A percentile compares a stretch with the other conserved stretches of the same genome.
Evolutionary conservation across 2,888 invertebrate species (phyloP).

Genomic region (Bhutanitis thaidina): DNA sequence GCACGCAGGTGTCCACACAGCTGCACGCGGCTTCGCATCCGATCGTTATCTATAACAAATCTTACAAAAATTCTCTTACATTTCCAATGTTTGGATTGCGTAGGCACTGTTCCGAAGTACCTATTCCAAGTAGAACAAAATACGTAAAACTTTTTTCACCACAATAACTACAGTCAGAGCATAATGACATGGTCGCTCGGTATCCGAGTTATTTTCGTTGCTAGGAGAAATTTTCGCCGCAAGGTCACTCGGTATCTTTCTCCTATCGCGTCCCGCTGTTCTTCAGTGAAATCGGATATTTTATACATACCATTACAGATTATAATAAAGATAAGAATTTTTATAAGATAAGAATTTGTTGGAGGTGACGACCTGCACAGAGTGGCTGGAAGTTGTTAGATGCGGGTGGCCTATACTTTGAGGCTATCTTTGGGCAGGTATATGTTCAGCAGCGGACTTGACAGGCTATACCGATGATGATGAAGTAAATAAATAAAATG

Average conservation of each 20-base stretch:
- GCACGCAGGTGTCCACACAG: slow-evolving; percentile 14
- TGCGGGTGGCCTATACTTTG: too few species aligned
- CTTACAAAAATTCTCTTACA: slow-evolving; percentile 6
- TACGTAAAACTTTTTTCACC: slow-evolving; percentile 16
- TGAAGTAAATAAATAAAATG: too few species aligned
- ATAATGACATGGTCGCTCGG: slow-evolving; percentile 18
- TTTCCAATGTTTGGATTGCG: slow-evolving; percentile 5
- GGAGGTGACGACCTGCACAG: too few species aligned
- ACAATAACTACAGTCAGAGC: slow-evolving; percentile 15
- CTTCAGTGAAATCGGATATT: slow-evolving; percentile 23
- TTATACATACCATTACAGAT: too few species aligned
- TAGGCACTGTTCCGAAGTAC: slow-evolving; percentile 5
- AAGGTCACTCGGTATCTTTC: slow-evolving; percentile 23
- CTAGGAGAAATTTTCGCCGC: slow-evolving; percentile 24
- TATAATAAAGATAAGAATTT: too few species aligned
- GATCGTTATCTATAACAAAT: slow-evolving; percentile 15
- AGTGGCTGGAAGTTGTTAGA: too few species aligned
- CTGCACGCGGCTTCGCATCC: slow-evolving; percentile 6
- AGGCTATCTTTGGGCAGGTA: too few species aligned
- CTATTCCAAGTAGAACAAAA: slow-evolving; percentile 10
- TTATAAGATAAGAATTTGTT: too few species aligned
- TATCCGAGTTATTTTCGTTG: slow-evolving; percentile 25
- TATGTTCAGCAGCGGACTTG: too few species aligned
- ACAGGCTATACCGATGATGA: too few species aligned
- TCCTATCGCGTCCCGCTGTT: slow-evolving; percentile 18